phyloP scores from a whole-genome alignment of 2,797 vertebrate genomes.

The Sebastes reedi region DNA sequence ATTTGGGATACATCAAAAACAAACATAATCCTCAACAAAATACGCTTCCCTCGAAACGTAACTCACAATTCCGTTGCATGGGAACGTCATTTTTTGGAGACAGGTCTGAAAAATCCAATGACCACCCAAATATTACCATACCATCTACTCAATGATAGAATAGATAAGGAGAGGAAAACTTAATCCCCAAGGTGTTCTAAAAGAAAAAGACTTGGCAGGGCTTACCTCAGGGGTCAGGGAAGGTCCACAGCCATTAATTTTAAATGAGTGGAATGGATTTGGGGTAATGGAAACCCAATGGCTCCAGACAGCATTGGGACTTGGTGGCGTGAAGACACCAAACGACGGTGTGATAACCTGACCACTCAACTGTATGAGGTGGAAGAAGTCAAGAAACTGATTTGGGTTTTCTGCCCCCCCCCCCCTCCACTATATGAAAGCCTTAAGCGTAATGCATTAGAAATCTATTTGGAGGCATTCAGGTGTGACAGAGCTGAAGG shows the following conservation, averaged over 20 bases:
- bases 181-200: conserved; percentile 48
- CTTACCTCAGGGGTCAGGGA: conserved; percentile 59
- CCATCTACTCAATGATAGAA: conserved; percentile 6
- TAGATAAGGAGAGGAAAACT: conserved; percentile 33
- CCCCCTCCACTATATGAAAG: conserved; percentile 2
- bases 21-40: too few species aligned
- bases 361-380: conserved; percentile 62
- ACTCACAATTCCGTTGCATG: not conserved
- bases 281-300: conserved; percentile 80
- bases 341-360: conserved; percentile 64
- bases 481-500: conserved; percentile 18
- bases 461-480: conserved; percentile 53
- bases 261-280: conserved; percentile 82
- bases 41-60: too few species aligned
- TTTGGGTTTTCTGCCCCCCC: conserved; percentile 45
- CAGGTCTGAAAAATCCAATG: not conserved
- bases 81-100: not conserved
- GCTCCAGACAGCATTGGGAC: conserved; percentile 71
- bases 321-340: conserved; percentile 61
- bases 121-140: conserved; percentile 9
- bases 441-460: conserved; percentile 45
- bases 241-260: conserved; percentile 80
- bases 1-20: accelerated
- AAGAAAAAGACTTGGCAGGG: conserved; percentile 37
- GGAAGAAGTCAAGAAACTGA: conserved; percentile 58